phyloP scores from a whole-genome alignment of 2,113 vertebrate species.

The Pelecanoides urinatrix region DNA sequence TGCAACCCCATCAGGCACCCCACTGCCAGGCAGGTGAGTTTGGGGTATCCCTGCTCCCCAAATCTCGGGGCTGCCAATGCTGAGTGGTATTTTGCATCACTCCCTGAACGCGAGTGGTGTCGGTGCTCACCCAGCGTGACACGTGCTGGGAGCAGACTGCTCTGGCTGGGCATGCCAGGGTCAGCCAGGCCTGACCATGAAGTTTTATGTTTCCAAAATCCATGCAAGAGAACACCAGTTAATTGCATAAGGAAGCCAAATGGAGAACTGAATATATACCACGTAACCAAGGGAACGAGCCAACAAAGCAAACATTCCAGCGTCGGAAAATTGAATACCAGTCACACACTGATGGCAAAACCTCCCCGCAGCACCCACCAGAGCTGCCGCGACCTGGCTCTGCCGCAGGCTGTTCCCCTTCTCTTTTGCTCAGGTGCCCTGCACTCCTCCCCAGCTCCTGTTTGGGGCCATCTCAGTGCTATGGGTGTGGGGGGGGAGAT shows the following conservation, averaged over 20 bases:
- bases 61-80: accelerated
- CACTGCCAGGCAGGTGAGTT: not conserved
- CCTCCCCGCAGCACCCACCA: not conserved
- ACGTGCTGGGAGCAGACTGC: not conserved
- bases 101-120: accelerated
- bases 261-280: conserved; percentile 39
- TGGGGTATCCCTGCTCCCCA: not conserved
- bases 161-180: accelerated
- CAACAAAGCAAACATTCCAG: conserved; percentile 17
- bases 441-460: not conserved
- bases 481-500: not conserved
- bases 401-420: not conserved
- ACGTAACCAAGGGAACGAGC: conserved; percentile 49
- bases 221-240: not conserved
- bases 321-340: not conserved
- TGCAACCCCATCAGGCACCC: not conserved
- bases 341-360: not conserved
- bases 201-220: not conserved
- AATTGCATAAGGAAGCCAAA: conserved; percentile 45
- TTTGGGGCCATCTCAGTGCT: not conserved
- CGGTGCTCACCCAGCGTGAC: accelerated
- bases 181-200: not conserved
- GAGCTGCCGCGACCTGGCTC: not conserved
- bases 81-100: accelerated
- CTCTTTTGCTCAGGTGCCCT: accelerated